Percentiles rank a stretch among this genome's conserved stretches.
These are phyloP conservation scores for Crenuchus spilurus DNA, from an alignment of 2,797 vertebrate species.

Conservation along the genomic window DNA sequence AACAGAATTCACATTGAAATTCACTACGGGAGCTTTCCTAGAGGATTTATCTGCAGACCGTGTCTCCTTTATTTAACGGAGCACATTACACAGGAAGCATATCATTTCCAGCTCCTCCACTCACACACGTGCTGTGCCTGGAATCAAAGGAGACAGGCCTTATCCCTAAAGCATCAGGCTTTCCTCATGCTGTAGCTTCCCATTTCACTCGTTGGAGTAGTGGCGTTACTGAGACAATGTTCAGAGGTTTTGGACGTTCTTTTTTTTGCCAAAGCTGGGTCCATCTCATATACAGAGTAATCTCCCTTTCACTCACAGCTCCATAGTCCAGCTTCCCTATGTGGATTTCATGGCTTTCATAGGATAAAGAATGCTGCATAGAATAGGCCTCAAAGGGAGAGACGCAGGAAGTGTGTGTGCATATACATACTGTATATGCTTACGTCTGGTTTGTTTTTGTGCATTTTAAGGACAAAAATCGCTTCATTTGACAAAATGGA, in stretches of 20 bases:
- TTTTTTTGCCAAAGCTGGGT: conserved; percentile 51
- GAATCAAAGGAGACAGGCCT: conserved; percentile 52
- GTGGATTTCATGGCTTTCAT: conserved; percentile 71
- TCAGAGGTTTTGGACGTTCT: conserved; percentile 19
- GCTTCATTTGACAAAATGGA: no score
- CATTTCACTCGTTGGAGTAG: conserved; percentile 28
- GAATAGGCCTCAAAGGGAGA: conserved; percentile 68
- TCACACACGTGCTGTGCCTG: conserved; percentile 30
- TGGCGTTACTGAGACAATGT: conserved; percentile 26
- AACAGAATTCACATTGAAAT: conserved; percentile 28
- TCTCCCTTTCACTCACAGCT: conserved; percentile 71
- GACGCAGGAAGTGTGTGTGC: conserved; percentile 54
- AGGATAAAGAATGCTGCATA: conserved; percentile 68
- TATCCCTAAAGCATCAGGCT: conserved; percentile 54
- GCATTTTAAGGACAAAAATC: not conserved
- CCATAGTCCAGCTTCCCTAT: conserved; percentile 69
- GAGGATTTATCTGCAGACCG: conserved; percentile 44
- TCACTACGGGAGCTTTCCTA: conserved; percentile 30
- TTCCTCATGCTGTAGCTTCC: conserved; percentile 44
- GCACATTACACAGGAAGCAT: conserved; percentile 34
- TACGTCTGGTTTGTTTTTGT: not conserved
- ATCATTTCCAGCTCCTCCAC: conserved; percentile 42
- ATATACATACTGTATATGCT: not conserved
- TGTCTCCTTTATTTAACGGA: conserved; percentile 50
- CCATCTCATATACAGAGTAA: conserved; percentile 65